phyloP scores from a whole-genome alignment of 2,888 invertebrate species.

The Macropis europaea region DNA sequence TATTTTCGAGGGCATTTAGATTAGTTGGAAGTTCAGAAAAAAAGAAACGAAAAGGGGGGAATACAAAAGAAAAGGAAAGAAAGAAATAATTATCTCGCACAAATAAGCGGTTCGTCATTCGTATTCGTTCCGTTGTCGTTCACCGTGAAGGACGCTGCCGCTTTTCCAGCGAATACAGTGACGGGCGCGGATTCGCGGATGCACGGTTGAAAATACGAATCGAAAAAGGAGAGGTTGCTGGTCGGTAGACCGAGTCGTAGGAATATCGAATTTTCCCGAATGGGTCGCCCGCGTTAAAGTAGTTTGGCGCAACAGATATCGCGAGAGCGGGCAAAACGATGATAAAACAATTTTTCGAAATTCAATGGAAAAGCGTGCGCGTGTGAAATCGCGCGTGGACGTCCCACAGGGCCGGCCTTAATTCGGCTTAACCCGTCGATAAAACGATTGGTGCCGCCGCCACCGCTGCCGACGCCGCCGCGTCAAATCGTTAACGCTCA shows the following conservation, averaged over 20 bases:
- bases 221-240: neutral
- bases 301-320: constrained; percentile 34
- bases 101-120: neutral
- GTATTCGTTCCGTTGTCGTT: neutral
- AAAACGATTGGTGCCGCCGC: constrained; percentile 52
- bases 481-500: constrained; percentile 50
- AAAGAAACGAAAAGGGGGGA: too few species aligned
- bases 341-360: constrained; percentile 51
- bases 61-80: too few species aligned
- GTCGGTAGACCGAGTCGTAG: neutral
- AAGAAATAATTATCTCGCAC: constrained; percentile 19
- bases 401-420: constrained; percentile 47
- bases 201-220: constrained; percentile 12
- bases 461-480: constrained; percentile 5
- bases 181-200: neutral
- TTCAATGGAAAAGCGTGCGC: constrained; percentile 30
- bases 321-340: constrained; percentile 19
- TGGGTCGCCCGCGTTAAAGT: constrained; percentile 12
- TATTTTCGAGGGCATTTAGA: constrained; percentile 10
- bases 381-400: constrained; percentile 34
- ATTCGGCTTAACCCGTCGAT: constrained; percentile 56
- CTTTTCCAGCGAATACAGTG: neutral
- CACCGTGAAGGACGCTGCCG: too few species aligned
- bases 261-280: constrained; percentile 20
- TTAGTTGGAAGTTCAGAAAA: neutral